Conservation (phyloP, 2,888 invertebrate genomes). For the Tenthredo scrophulariae region DNA sequence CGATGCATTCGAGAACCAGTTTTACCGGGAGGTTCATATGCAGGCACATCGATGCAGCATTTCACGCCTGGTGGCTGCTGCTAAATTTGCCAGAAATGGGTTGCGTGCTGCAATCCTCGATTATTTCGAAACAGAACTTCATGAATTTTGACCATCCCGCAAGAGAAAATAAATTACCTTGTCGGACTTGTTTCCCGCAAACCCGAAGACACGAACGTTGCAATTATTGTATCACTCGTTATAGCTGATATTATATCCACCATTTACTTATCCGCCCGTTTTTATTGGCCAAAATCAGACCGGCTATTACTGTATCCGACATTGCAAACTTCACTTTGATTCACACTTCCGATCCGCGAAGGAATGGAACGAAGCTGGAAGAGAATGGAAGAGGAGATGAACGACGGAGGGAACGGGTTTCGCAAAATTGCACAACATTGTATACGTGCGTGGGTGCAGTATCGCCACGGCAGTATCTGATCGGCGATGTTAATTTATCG, state of each 20-base stretch:
- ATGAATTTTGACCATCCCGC: not conserved
- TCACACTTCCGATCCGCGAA: not conserved
- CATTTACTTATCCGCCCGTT: not conserved
- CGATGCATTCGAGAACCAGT: slow-evolving; percentile 50
- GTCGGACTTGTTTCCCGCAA: not conserved
- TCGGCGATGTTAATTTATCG: not conserved
- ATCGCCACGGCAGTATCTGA: not conserved
- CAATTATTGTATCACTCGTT: not conserved
- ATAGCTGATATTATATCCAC: not conserved
- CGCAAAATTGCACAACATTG: slow-evolving; percentile 33
- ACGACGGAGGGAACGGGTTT: slow-evolving; percentile 14
- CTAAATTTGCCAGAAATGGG: not conserved
- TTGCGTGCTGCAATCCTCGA: not conserved
- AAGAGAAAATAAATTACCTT: not conserved
- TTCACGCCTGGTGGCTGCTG: not conserved
- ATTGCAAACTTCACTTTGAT: not conserved
- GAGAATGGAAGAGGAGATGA: not conserved
- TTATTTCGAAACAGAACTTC: slow-evolving; percentile 25
- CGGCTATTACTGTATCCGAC: not conserved
- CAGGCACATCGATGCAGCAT: not conserved
- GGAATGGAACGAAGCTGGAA: not conserved
- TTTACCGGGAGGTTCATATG: not conserved
- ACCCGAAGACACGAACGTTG: not conserved
- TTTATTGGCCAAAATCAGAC: not conserved
- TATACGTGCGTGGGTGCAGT: not conserved